Evolutionary conservation across 2,113 vertebrate species (phyloP).

Genomic region (Actenoides lindsayi): DNA sequence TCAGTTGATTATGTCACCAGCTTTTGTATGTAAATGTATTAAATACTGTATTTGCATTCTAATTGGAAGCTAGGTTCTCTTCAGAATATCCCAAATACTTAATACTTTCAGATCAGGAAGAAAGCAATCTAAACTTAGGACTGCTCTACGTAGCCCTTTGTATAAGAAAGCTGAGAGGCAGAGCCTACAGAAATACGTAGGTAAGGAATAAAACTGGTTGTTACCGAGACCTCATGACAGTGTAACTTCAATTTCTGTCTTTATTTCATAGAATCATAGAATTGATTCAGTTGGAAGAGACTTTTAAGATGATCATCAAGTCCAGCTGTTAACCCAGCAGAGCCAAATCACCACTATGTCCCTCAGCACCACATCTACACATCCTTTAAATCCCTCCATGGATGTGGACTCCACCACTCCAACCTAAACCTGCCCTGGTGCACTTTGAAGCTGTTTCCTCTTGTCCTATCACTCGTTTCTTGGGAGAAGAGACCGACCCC

Average conservation of each 20-base stretch:
- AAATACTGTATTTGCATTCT: neutral
- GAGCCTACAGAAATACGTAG: neutral
- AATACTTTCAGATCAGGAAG: constrained; percentile 8
- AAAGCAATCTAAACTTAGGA: neutral
- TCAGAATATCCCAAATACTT: neutral
- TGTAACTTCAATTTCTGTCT: neutral
- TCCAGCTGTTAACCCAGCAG: too few relatives aligned
- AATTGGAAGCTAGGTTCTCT: neutral
- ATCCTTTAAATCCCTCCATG: too few relatives aligned
- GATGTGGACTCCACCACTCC: too few relatives aligned
- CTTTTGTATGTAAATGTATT: neutral
- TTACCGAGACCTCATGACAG: neutral
- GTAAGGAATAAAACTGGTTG: neutral
- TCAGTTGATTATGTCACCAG: neutral
- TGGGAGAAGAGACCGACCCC: too few relatives aligned
- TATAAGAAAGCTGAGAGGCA: neutral
- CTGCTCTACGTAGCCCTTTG: neutral
- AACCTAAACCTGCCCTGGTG: too few relatives aligned
- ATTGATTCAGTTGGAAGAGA: too few relatives aligned
- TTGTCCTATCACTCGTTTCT: too few relatives aligned
- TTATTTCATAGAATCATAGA: too few relatives aligned
- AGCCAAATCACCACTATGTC: too few relatives aligned
- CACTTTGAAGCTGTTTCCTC: too few relatives aligned
- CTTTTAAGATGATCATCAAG: too few relatives aligned
- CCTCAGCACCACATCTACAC: too few relatives aligned